Percentiles rank a stretch among this genome's conserved stretches.
Conservation (phyloP, 2,797 vertebrate genomes). For the Molossus alvarezi region DNA sequence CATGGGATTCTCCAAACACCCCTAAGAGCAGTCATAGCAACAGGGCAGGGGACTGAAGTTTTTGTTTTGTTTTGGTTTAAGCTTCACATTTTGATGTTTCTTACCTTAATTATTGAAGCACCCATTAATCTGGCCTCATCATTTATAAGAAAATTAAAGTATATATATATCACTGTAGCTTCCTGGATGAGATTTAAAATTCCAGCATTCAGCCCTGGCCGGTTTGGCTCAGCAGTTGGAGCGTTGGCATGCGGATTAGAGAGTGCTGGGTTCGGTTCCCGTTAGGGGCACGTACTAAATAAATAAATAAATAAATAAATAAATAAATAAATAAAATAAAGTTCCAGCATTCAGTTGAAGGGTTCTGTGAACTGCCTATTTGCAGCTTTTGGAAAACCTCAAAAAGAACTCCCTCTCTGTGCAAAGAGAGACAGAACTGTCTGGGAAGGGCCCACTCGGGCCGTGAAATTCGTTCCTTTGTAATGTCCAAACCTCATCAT, state of each 20-base stretch:
- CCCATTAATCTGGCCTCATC: not conserved
- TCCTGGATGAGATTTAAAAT: not conserved
- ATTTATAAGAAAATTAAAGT: not conserved
- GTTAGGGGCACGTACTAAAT: too few species aligned
- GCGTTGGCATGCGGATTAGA: too few species aligned
- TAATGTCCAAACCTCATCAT: not conserved
- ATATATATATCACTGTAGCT: not conserved
- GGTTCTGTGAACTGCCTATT: not conserved
- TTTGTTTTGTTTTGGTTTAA: not conserved
- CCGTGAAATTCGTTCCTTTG: not conserved
- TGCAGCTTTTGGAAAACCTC: not conserved
- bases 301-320: too few species aligned
- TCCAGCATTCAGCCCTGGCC: not conserved
- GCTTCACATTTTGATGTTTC: not conserved
- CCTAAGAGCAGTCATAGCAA: not conserved
- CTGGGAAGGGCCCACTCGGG: not conserved
- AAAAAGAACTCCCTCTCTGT: not conserved
- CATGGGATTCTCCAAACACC: not conserved
- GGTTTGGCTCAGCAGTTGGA: too few species aligned
- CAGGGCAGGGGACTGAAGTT: not conserved
- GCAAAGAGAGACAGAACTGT: too few species aligned
- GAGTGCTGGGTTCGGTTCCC: too few species aligned
- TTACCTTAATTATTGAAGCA: not conserved
- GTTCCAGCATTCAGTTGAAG: slow-evolving; percentile 9
- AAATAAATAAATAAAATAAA: not conserved